Percentiles rank a stretch among this genome's conserved stretches.
Conservation (phyloP, 2,797 vertebrate genomes). For the Cyprinodon diabolis region DNA sequence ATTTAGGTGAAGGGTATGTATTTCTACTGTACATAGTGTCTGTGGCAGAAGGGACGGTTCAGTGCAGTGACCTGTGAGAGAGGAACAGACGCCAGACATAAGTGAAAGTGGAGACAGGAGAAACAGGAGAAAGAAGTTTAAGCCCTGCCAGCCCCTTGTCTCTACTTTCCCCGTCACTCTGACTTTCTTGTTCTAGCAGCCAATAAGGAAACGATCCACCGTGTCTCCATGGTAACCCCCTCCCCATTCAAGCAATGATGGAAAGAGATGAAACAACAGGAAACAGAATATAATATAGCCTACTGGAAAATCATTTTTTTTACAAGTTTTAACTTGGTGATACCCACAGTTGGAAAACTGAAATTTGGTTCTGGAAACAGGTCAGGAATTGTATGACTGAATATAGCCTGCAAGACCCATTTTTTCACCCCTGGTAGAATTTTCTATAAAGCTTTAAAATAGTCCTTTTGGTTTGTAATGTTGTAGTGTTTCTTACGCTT, state of each 20-base stretch:
- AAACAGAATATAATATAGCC: slow-evolving; percentile 60
- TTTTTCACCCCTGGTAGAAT: background rate
- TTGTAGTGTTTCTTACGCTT: background rate
- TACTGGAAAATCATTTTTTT: slow-evolving; percentile 42
- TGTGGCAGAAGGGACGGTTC: slow-evolving; percentile 1
- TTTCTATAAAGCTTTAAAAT: background rate
- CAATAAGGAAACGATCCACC: slow-evolving; percentile 64
- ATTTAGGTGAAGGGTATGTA: slow-evolving; percentile 6
- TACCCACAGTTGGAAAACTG: background rate
- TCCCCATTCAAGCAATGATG: slow-evolving; percentile 61
- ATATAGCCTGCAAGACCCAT: background rate
- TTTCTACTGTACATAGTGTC: background rate
- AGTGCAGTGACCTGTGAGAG: slow-evolving; percentile 11
- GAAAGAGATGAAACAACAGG: slow-evolving; percentile 61
- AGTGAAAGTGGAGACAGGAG: slow-evolving; percentile 59
- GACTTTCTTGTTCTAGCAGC: slow-evolving; percentile 64
- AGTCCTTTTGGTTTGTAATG: background rate
- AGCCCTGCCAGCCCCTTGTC: slow-evolving; percentile 48
- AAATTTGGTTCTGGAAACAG: background rate
- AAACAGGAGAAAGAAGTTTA: slow-evolving; percentile 56
- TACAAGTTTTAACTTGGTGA: slow-evolving; percentile 31
- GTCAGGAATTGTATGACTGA: background rate
- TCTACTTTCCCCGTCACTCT: slow-evolving; percentile 66
- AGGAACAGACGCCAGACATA: slow-evolving; percentile 26
- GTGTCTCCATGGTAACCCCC: slow-evolving; percentile 74